A percentile compares a stretch with the other conserved stretches of the same genome.
Conservation (phyloP, 1,140 invertebrate species). For the Prorops nasuta region DNA sequence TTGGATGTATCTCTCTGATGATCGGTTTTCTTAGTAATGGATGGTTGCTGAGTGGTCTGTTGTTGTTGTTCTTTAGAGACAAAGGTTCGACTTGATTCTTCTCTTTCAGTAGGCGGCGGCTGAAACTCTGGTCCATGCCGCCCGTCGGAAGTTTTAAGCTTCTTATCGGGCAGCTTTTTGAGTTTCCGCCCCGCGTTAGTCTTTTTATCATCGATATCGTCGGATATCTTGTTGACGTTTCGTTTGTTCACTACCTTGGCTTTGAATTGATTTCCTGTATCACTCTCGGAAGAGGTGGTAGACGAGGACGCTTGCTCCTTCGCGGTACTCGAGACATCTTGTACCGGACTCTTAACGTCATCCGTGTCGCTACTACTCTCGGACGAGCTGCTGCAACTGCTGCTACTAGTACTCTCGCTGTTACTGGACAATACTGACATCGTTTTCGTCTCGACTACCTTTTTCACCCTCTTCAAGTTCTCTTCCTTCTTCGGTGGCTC, state of each 20-base stretch:
- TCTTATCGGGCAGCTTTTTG: slow-evolving; percentile 74
- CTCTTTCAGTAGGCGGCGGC: slow-evolving; percentile 71
- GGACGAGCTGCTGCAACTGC: slow-evolving; percentile 45
- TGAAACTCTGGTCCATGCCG: slow-evolving; percentile 71
- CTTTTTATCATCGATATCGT: slow-evolving; percentile 26
- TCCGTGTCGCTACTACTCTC: slow-evolving; percentile 52
- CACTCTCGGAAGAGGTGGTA: slow-evolving; percentile 50
- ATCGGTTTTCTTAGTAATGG: slow-evolving; percentile 20
- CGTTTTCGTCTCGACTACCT: slow-evolving; percentile 24
- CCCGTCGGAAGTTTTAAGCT: slow-evolving; percentile 84
- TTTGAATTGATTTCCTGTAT: slow-evolving; percentile 26
- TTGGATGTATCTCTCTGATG: slow-evolving; percentile 58
- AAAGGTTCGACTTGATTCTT: slow-evolving; percentile 65
- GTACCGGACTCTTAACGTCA: slow-evolving; percentile 33
- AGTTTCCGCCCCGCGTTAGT: slow-evolving; percentile 57
- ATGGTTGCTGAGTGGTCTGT: slow-evolving; percentile 31
- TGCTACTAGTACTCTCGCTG: slow-evolving; percentile 38
- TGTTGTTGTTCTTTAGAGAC: slow-evolving; percentile 46
- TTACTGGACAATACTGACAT: slow-evolving; percentile 38
- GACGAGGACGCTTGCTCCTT: slow-evolving; percentile 43
- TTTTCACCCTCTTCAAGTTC: slow-evolving; percentile 4
- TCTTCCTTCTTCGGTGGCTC: slow-evolving; percentile 41
- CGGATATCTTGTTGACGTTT: slow-evolving; percentile 13
- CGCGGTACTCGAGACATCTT: slow-evolving; percentile 7
- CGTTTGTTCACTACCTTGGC: slow-evolving; percentile 14